Base-by-base conservation (phyloP, 2,888 invertebrate genomes). In the Synanthedon tipuliformis region DNA sequence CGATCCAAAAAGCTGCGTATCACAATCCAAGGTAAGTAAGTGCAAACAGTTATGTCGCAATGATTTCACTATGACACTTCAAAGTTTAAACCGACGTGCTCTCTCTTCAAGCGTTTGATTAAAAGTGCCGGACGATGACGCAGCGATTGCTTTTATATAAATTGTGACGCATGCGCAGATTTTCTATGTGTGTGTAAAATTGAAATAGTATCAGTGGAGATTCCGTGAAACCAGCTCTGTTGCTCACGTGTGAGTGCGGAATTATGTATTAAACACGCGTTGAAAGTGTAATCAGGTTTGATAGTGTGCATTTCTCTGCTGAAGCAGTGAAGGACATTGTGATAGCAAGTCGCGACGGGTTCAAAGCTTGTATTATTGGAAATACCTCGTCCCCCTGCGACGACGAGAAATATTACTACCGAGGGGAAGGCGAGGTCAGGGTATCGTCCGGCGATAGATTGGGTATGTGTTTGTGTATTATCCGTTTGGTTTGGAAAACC, bases 41-140 rank as follows among this genome's bases (percentile, higher is more conserved):
- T 16, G 8, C 34, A 68, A 55, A 62, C 59, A 64, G 61, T 71
- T 76, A 77, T 86, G 85, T 83, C 85, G 82, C 84, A 85, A 86
- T 69, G 65, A 83, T 85, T 84, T 81, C 83, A 82, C 78, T 79
- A 81, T 63, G 75, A 74, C 57, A 59, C 59, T 40, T n/a, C 10
- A n/a, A 16, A 57, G 61, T 55, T 55, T 56, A 59, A 66, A 71
- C 67, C 55, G 61, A 65, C 84, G 81, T 78, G 61, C 54, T 60
- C 0, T 68, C 56, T 58, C 73, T 70, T 60, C 56, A 65, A 73
- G 60, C 56, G 66, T 58, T 71, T 60, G 58, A 58, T 55, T 63
- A 62, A 60, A 69, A 83, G 75, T 86, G 78, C 65, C 62, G 56
- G 45, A 41, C 51, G 41, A 52, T 67, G 69, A 70, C 67, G 66